phyloP scores from a whole-genome alignment of 2,888 invertebrate species.

The Cephalotes varians region DNA sequence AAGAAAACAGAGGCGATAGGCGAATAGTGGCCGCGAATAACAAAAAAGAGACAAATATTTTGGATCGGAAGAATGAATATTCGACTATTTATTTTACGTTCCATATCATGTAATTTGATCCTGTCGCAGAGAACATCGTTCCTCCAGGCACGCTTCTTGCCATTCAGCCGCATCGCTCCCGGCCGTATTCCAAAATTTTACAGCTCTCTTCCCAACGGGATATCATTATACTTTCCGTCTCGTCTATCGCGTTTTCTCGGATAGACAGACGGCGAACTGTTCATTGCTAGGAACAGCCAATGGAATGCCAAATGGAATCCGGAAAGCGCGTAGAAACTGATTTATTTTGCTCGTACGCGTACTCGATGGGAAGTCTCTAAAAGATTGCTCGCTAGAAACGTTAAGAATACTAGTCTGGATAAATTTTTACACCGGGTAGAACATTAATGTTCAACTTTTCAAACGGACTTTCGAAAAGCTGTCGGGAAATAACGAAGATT shows the following conservation, averaged over 20 bases:
- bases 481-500: background rate
- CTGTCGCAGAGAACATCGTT: constrained; percentile 52
- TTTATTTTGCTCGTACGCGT: background rate
- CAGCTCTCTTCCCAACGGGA: background rate
- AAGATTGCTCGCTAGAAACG: background rate
- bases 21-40: background rate
- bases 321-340: background rate
- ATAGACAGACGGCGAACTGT: background rate
- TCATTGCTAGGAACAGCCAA: background rate
- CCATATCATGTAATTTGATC: constrained; percentile 77
- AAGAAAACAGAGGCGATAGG: constrained; percentile 3
- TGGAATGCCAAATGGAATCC: constrained; percentile 14
- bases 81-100: constrained; percentile 75
- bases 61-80: constrained; percentile 63
- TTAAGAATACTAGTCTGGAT: background rate
- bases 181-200: constrained; percentile 44
- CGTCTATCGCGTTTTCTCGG: background rate
- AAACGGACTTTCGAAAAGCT: background rate
- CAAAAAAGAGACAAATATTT: background rate
- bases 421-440: background rate
- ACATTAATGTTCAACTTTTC: constrained; percentile 10
- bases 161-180: constrained; percentile 24
- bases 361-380: background rate
- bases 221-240: constrained; percentile 25
- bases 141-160: constrained; percentile 46